phyloP scores from a whole-genome alignment of 2,113 vertebrate species.

The Phasianus colchicus region DNA sequence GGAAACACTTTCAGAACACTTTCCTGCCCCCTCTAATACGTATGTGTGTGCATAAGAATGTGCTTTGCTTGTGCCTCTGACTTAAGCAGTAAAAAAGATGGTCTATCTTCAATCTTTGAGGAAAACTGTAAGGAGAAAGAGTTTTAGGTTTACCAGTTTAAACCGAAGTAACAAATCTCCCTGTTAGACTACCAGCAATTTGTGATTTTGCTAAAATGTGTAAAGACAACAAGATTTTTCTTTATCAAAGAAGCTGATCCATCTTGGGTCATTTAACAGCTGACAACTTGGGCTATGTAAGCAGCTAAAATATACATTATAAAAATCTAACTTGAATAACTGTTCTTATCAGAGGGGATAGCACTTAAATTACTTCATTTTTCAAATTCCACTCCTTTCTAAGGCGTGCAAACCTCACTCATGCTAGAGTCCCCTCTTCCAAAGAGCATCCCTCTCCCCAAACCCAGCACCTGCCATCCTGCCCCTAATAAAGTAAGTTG shows the following conservation, averaged over 20 bases:
- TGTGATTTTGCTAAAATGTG: conserved; percentile 48
- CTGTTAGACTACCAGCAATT: conserved; percentile 38
- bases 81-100: neutral
- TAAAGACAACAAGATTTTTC: conserved; percentile 48
- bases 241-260: conserved; percentile 22
- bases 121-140: conserved; percentile 35
- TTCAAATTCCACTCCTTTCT: neutral
- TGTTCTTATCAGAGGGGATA: conserved; percentile 8
- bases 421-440: neutral
- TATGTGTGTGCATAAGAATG: neutral
- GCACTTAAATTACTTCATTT: neutral
- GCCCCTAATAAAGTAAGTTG: neutral
- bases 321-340: conserved; percentile 7
- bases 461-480: neutral
- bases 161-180: conserved; percentile 27
- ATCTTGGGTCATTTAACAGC: conserved; percentile 45
- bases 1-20: neutral
- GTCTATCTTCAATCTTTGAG: neutral
- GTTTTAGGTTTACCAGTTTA: conserved; percentile 15
- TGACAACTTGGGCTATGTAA: too few relatives aligned
- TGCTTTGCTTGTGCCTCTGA: neutral
- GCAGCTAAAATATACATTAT: conserved; percentile 23
- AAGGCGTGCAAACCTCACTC: neutral
- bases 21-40: too few relatives aligned
- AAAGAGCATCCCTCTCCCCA: neutral